phyloP scores from a whole-genome alignment of 2,888 invertebrate species.

The Baccha elongata region DNA sequence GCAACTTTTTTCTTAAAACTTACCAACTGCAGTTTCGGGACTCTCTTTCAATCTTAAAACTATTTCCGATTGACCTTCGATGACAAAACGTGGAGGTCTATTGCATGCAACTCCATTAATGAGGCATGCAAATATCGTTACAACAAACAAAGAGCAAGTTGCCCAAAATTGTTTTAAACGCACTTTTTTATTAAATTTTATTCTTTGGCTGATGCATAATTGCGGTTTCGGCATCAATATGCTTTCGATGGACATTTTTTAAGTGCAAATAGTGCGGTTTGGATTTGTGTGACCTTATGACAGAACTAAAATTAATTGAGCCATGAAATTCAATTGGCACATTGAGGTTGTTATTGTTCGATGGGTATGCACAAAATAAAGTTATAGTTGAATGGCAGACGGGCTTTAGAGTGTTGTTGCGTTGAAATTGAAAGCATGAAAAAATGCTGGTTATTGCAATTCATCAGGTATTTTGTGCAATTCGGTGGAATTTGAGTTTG shows the following conservation, averaged over 20 bases:
- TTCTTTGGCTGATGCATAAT: constrained; percentile 49
- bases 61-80: constrained; percentile 95
- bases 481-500: constrained; percentile 32
- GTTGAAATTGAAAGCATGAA: constrained; percentile 34
- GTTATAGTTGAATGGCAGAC: neutral
- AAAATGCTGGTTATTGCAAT: constrained; percentile 24
- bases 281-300: constrained; percentile 41
- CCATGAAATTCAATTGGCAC: constrained; percentile 57
- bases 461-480: constrained; percentile 28
- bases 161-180: constrained; percentile 50
- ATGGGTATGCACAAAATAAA: neutral
- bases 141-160: neutral
- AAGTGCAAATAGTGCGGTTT: constrained; percentile 34
- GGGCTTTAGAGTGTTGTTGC: constrained; percentile 2
- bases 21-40: constrained; percentile 92
- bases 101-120: constrained; percentile 82
- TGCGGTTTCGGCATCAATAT: constrained; percentile 5
- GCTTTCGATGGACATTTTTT: constrained; percentile 49
- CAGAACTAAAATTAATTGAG: constrained; percentile 38
- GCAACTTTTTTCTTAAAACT: constrained; percentile 79
- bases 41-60: constrained; percentile 95
- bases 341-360: constrained; percentile 23
- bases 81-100: constrained; percentile 93
- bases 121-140: constrained; percentile 21
- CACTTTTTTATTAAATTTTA: constrained; percentile 58